Evolutionary conservation across 1,140 invertebrate genomes (phyloP), one percentile per base, ranked within the genome.

Genomic region (Adoxophyes honmai): DNA sequence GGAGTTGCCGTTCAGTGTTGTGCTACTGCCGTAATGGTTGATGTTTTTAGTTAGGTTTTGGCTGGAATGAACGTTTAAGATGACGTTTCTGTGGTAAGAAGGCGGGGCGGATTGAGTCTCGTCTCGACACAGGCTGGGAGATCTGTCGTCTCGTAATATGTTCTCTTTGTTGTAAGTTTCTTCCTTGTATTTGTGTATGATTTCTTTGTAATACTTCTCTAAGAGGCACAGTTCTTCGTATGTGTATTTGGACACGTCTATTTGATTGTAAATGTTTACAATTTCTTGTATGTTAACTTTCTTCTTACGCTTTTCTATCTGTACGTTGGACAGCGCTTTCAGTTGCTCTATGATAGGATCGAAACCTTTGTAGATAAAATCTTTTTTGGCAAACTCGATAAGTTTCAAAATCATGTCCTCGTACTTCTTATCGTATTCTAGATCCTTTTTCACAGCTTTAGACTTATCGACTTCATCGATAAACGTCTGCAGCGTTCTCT

Each of bases 331-430:
- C 0, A 88, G 53, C 8, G 68, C 65, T 60, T 87, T 84, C n/a
- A 90, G 60, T 59, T 85, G 63, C 54, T 88, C 77, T 14, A 90
- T 89, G 5, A 90, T 52, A 9, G 88, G 88, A 85, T 90, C 89
- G 52, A 90, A 90, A 5, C 89, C 89, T 79, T 88, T 89, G 52
- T 73, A 90, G 59, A 88, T 79, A 35, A 90, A 89, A 58, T 87
- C 81, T 62, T 75, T 80, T 57, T 88, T 89, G 1, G 89, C 87
- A 52, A 89, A 86, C 35, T 85, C 78, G n/a, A 88, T 88, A 4
- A 88, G 61, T 66, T 83, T 86, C 5, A 89, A 55, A 7, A 89
- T 81, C 59, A 89, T 86, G 4, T 85, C 81, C 68, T 89, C 86
- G 60, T 87, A 89, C 53, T 84, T 86, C 16, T 82, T 81, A 52